phyloP scores from a whole-genome alignment of 53 echinoderm and acorn worm genomes.

The Stichopus horrens region DNA sequence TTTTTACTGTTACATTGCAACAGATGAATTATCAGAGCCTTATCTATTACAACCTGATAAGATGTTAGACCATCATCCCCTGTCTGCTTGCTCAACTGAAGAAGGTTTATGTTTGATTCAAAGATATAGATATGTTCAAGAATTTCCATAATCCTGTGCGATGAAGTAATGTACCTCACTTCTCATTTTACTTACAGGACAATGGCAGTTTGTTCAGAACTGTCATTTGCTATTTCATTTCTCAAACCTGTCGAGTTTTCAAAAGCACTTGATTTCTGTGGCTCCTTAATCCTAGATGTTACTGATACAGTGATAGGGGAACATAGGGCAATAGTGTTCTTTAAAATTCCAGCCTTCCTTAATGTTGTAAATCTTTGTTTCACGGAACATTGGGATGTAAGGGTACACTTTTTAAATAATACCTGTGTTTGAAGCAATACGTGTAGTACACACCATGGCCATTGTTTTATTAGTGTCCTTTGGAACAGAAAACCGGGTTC shows the following conservation, averaged over 20 bases:
- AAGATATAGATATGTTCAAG: slow-evolving; percentile 15
- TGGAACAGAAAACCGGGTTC: neutral
- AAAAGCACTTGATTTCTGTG: neutral
- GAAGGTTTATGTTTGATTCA: neutral
- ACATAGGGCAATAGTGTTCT: neutral
- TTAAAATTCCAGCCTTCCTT: neutral
- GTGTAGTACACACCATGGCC: neutral
- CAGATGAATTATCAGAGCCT: neutral
- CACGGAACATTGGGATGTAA: neutral
- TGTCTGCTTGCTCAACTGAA: neutral
- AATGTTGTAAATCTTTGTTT: neutral
- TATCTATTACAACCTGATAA: neutral
- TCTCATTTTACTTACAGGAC: too few species aligned
- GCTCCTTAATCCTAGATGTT: slow-evolving; percentile 1
- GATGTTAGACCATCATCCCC: slow-evolving; percentile 14
- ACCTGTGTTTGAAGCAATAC: neutral
- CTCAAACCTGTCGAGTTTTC: neutral
- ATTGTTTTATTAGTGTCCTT: slow-evolving; percentile 1
- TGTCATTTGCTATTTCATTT: slow-evolving; percentile 7
- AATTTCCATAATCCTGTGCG: neutral
- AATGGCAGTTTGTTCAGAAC: neutral
- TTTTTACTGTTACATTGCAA: slow-evolving; percentile 12
- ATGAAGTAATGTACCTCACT: too few species aligned
- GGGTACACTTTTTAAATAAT: slow-evolving; percentile 4
- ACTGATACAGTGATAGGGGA: slow-evolving; percentile 1